A percentile compares a stretch with the other conserved stretches of the same genome.
Evolutionary conservation across 2,113 vertebrate species (phyloP).

Genomic region (Delphinus delphis): DNA sequence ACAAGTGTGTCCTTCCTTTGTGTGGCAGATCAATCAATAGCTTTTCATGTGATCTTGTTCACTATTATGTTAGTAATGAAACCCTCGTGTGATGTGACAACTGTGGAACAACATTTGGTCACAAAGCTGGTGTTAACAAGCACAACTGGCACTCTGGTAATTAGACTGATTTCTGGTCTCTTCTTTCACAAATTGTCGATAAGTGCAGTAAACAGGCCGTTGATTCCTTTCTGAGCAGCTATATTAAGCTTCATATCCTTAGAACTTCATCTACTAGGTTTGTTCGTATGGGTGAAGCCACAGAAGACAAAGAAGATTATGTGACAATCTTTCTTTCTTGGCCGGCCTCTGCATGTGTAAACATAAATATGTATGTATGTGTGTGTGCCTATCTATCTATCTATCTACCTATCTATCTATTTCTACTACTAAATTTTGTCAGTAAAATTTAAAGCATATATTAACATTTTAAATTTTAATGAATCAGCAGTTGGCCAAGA

Average conservation of each 20-base stretch:
- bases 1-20: constrained; percentile 84
- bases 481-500: neutral
- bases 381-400: neutral
- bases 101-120: constrained; percentile 88
- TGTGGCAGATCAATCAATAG: constrained; percentile 88
- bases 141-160: constrained; percentile 86
- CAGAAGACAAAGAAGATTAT: constrained; percentile 1
- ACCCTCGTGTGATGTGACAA: constrained; percentile 87
- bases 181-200: constrained; percentile 88
- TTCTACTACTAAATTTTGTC: neutral
- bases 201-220: constrained; percentile 85
- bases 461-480: constrained; percentile 33
- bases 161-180: constrained; percentile 87
- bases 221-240: constrained; percentile 81
- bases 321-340: constrained; percentile 11
- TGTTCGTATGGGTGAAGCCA: neutral
- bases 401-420: neutral
- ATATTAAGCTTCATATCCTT: constrained; percentile 82
- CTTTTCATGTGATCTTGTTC: constrained; percentile 86
- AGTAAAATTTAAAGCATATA: neutral
- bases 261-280: constrained; percentile 43
- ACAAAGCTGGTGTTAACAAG: constrained; percentile 88
- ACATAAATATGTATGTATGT: neutral
- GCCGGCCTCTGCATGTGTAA: neutral
- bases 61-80: constrained; percentile 87